A percentile compares a stretch with the other conserved stretches of the same genome.
Conservation (phyloP, 2,888 invertebrate species). For the Dastarcus helophoroides region DNA sequence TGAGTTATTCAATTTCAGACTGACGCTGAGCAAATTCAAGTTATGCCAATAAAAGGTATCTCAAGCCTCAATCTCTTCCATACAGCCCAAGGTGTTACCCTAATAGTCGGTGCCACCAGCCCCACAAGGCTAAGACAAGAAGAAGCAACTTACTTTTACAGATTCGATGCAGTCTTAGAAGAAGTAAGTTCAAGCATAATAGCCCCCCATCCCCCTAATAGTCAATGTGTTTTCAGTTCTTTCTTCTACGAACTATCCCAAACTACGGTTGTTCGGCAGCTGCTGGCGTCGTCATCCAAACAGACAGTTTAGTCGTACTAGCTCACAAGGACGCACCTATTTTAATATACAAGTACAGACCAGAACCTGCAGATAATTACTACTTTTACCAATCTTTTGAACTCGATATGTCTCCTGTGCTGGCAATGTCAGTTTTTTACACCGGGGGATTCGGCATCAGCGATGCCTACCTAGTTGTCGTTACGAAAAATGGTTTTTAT, state of each 20-base stretch:
- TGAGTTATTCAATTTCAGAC: conserved; percentile 25
- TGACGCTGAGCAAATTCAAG: conserved; percentile 23
- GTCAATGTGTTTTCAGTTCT: conserved; percentile 24
- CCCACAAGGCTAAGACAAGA: conserved; percentile 12
- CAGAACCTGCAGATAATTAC: conserved; percentile 25
- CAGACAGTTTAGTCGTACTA: conserved; percentile 28
- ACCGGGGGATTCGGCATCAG: conserved; percentile 26
- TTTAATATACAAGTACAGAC: conserved; percentile 28
- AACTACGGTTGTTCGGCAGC: conserved; percentile 25
- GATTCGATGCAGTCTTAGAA: conserved; percentile 22
- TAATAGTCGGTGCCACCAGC: conserved; percentile 26
- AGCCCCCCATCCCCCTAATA: not conserved
- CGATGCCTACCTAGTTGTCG: conserved; percentile 29
- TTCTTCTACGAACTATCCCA: conserved; percentile 23
- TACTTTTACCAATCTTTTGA: conserved; percentile 30
- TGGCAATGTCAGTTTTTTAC: conserved; percentile 29
- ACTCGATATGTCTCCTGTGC: conserved; percentile 23
- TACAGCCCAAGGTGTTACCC: conserved; percentile 28
- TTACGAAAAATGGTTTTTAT: conserved; percentile 25
- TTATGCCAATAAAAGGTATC: conserved; percentile 23
- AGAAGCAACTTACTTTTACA: conserved; percentile 22
- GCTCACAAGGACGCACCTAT: conserved; percentile 25
- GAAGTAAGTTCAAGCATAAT: conserved; percentile 17
- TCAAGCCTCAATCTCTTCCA: conserved; percentile 25
- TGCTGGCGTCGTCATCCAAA: conserved; percentile 24